Evolutionary conservation across 2,113 vertebrate genomes (phyloP).

Genomic region (Oreocharis arfaki): DNA sequence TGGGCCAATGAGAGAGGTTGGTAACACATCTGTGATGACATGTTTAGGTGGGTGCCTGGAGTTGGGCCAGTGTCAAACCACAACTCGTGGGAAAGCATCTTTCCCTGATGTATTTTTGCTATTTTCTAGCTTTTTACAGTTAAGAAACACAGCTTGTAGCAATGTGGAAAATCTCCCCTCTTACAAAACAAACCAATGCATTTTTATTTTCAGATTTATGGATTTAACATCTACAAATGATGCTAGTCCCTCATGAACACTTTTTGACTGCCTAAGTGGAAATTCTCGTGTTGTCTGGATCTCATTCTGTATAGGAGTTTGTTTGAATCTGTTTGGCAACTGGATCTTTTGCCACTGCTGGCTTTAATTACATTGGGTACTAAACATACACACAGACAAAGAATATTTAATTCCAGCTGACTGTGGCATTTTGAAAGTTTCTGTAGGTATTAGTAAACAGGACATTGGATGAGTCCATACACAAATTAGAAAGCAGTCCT

Average conservation of each 20-base stretch:
- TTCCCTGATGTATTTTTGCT: neutral
- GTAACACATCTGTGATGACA: neutral
- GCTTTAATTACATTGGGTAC: neutral
- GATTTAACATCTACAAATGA: neutral
- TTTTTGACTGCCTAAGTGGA: neutral
- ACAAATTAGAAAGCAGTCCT: neutral
- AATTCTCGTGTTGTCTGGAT: neutral
- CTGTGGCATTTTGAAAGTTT: neutral
- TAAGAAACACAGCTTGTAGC: neutral
- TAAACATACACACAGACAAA: neutral
- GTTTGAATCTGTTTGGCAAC: neutral
- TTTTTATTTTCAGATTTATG: neutral
- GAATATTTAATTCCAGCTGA: neutral
- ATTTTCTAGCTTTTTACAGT: neutral
- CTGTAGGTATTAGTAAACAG: neutral
- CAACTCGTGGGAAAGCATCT: neutral
- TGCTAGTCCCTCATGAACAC: neutral
- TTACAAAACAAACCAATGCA: neutral
- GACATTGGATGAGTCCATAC: neutral
- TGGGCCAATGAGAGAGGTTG: neutral
- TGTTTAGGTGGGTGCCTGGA: neutral
- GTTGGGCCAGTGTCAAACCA: neutral
- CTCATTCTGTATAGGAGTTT: neutral
- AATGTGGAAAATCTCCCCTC: neutral
- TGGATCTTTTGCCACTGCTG: neutral